Percentiles rank a stretch among this genome's conserved stretches.
These are phyloP conservation scores for Meandrina meandrites DNA, from an alignment of 92 coral and sea anemone genomes.

Conservation along the genomic window DNA sequence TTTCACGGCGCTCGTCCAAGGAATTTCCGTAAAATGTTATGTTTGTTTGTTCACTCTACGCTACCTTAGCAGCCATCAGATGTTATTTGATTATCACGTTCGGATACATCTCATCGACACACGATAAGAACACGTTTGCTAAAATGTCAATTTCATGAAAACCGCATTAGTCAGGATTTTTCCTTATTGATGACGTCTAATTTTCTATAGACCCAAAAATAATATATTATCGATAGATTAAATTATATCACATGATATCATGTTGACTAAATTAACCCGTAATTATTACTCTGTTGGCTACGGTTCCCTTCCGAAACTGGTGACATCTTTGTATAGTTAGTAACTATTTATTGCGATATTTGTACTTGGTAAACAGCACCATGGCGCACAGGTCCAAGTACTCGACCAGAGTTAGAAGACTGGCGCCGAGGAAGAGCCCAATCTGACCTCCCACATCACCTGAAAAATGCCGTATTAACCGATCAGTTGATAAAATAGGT, in stretches of 20 bases:
- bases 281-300: not conserved
- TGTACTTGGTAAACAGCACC: constrained; percentile 75
- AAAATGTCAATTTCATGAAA: not conserved
- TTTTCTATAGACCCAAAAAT: not conserved
- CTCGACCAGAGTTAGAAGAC: constrained; percentile 81
- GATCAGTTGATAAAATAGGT: not conserved
- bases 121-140: not conserved
- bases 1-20: too few relatives aligned
- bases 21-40: too few relatives aligned
- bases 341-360: constrained; percentile 44
- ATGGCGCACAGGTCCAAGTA: constrained; percentile 74
- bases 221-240: not conserved
- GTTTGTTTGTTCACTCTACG: too few relatives aligned
- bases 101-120: too few relatives aligned
- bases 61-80: too few relatives aligned
- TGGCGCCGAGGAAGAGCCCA: constrained; percentile 89
- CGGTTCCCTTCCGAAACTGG: not conserved
- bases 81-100: too few relatives aligned
- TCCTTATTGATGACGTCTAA: not conserved
- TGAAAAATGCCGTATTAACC: constrained; percentile 23
- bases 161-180: not conserved
- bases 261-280: too few relatives aligned
- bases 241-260: too few relatives aligned
- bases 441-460: constrained; percentile 95
- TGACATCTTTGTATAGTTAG: not conserved